Evolutionary conservation across 1,140 invertebrate species (phyloP), one percentile per base, ranked within the genome.

Genomic region (Cotesia chilonis): DNA sequence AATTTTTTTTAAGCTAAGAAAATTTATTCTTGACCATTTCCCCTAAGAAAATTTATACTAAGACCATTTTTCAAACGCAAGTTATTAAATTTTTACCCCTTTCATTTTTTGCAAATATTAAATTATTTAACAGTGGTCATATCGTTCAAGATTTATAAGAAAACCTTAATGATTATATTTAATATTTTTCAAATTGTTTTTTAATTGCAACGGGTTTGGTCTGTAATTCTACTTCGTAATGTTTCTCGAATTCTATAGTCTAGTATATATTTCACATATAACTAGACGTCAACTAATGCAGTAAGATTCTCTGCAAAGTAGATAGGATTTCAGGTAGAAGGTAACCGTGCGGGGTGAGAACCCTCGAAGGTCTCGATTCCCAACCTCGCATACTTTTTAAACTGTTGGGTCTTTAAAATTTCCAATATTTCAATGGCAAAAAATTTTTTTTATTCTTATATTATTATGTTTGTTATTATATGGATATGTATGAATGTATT

Each of bases 311-410:
- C 37, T 20, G 17, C 66, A 57, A 38, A 51, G 37, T 69, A n/a
- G 54, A 12, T 51, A 36, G 35, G n/a, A 55, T 41, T 73, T 20
- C 66, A 70, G 66, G 67, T 69, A 72, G 36, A 72, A 28, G 28
- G 28, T 28, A 28, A 54, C 37, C 20, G 20, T 68, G 28, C 75
- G 75, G 81, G 81, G 80, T 82, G 81, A 78, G 80, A 82, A 82
- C 81, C 80, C 81, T 81, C 78, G 69, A 70, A 70, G 70, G 68
- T 80, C 71, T 60, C 70, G 72, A 82, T 82, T 82, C 81, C 81
- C 81, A 82, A 82, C 80, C 69, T 41, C 28, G 47, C 60, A 70
- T 64, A 64, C 12, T 35, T 37, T 64, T 10, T 52, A 9, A 67
- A 47, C 28, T 47, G 41, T 47, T 47, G 41, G 41, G 41, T 47